A percentile compares a stretch with the other conserved stretches of the same genome.
Evolutionary conservation across 2,113 vertebrate species (phyloP).

Genomic region (Stictonetta naevosa): DNA sequence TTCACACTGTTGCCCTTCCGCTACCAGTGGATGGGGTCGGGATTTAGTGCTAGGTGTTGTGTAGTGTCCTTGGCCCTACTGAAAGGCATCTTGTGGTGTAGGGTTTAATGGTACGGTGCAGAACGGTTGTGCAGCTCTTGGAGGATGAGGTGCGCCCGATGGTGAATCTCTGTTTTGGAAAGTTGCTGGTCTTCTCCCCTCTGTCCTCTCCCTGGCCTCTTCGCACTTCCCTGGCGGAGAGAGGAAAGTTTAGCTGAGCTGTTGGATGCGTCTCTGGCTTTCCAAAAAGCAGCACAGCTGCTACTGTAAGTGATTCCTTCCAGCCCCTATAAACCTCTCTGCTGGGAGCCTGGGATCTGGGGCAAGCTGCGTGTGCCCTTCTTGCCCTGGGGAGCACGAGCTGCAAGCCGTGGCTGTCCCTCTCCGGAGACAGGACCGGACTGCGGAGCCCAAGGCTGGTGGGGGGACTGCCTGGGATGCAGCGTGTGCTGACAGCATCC

Average conservation of each 20-base stretch:
- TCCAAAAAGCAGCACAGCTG: conserved; percentile 26
- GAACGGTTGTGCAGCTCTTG: fast-evolving
- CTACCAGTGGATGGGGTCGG: fast-evolving
- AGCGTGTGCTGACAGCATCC: neutral
- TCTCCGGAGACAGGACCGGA: neutral
- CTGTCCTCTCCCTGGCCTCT: conserved; percentile 17
- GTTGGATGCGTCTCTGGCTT: neutral
- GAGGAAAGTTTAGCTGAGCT: neutral
- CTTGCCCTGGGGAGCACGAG: fast-evolving
- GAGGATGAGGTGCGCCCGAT: fast-evolving
- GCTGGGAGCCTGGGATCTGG: neutral
- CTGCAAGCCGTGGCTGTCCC: neutral
- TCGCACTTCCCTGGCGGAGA: neutral
- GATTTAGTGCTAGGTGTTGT: fast-evolving
- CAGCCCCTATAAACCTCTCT: neutral
- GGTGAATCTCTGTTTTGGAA: neutral
- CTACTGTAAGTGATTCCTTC: conserved; percentile 24
- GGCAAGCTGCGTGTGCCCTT: fast-evolving
- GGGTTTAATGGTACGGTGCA: fast-evolving
- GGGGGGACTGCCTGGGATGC: neutral
- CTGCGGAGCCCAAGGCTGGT: neutral
- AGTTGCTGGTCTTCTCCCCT: neutral
- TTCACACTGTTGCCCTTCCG: neutral
- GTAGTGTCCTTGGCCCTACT: fast-evolving
- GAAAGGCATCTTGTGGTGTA: neutral